phyloP scores from a whole-genome alignment of 2,888 invertebrate species.

The Heliothis peltigera region DNA sequence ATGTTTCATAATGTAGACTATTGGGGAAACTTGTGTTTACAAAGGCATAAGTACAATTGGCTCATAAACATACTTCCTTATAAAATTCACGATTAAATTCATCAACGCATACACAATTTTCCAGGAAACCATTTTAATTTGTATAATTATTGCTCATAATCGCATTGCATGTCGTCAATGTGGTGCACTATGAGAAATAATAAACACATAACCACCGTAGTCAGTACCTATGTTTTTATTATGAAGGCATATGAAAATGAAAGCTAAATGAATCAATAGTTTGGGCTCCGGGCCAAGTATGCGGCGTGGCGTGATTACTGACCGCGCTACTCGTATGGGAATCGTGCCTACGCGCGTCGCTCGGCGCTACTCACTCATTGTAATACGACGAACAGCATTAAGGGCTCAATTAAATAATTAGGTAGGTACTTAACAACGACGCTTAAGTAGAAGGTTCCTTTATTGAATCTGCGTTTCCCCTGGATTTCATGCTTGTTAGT shows the following conservation, averaged over 20 bases:
- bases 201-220: conserved; percentile 1
- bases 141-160: conserved; percentile 18
- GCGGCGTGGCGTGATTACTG: conserved; percentile 84
- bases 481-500: background rate
- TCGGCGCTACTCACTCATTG: conserved; percentile 27
- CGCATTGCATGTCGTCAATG: conserved; percentile 19
- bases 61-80: background rate
- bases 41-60: background rate
- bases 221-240: conserved; percentile 32
- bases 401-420: background rate
- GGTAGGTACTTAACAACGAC: background rate
- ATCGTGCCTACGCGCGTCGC: conserved; percentile 26
- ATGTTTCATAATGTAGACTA: too few relatives aligned
- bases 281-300: conserved; percentile 79
- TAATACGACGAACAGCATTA: conserved; percentile 13
- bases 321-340: conserved; percentile 66
- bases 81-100: background rate
- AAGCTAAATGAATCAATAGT: conserved; percentile 76
- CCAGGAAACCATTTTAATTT: conserved; percentile 23
- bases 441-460: background rate
- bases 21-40: too few relatives aligned
- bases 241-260: conserved; percentile 61
- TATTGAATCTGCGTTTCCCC: background rate
- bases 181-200: conserved; percentile 7
- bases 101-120: conserved; percentile 8